Evolutionary conservation across 2,888 invertebrate species (phyloP).

Genomic region (Taphrorychus bicolor): DNA sequence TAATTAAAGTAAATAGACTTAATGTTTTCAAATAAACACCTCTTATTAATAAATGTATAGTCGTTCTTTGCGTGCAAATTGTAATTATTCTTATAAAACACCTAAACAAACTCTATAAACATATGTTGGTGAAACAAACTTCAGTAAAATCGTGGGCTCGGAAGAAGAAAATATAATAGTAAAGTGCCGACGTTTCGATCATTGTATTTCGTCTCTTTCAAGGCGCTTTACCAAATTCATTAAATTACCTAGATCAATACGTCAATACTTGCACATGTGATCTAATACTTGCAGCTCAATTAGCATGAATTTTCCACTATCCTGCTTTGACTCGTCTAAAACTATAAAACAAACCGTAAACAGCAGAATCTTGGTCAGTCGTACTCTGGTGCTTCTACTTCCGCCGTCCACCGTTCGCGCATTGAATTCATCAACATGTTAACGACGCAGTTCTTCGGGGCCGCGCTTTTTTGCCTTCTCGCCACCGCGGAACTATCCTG

Average conservation of each 20-base stretch:
- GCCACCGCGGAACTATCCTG: conserved; percentile 21
- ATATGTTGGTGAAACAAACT: no score
- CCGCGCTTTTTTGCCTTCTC: conserved; percentile 16
- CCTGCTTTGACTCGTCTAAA: not conserved
- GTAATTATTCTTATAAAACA: no score
- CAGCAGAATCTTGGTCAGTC: conserved; percentile 35
- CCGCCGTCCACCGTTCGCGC: not conserved
- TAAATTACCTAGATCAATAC: not conserved
- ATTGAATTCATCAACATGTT: conserved; percentile 15
- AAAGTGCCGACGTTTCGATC: no score
- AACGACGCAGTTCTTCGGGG: conserved; percentile 5
- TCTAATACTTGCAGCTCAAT: conserved; percentile 17
- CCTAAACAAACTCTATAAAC: no score
- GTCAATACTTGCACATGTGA: not conserved
- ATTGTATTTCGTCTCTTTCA: no score
- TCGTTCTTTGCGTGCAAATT: no score
- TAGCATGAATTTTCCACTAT: conserved; percentile 30
- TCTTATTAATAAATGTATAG: no score
- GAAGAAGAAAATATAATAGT: no score
- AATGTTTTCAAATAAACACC: no score
- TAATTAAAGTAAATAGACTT: no score
- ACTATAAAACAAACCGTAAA: conserved; percentile 25
- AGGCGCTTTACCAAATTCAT: no score
- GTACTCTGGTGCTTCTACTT: conserved; percentile 2
- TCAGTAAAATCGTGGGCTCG: no score